Base-by-base conservation (phyloP, 2,113 vertebrate genomes). In the Lepidothrix coronata region DNA sequence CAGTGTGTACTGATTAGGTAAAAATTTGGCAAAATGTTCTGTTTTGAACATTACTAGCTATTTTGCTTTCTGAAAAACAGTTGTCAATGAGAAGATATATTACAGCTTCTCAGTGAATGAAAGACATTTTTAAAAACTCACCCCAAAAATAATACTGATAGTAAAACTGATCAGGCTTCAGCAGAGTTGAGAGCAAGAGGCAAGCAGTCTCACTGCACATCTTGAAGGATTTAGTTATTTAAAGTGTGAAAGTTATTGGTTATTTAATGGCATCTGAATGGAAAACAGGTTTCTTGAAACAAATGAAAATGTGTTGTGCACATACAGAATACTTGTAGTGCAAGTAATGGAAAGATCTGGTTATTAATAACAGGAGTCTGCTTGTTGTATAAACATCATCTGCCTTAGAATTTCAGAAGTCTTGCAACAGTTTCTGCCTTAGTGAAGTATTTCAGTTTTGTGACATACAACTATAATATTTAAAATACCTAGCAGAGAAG, bases 341-440 rank as follows among this genome's bases (percentile, higher is more conserved):
- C 84, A 73, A 95, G 92, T 97, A 96, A 97, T 97, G 95, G 96
- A 96, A 97, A 96, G 77, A 95, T 81, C 84, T 95, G 54, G 89
- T 95, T 97, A 96, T 96, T 96, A 95, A 85, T 93, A 96, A 85
- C 80, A 85, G 73, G 62, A 93, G 88, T 62, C 86, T 95, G 77
- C 66, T 92, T 95, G 83, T 95, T 95, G 77, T 79, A 95, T 96
- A 95, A 97, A 96, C 94, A 89, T 88, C 1, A 5, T 21, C 91
- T 91, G 79, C 89, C 74, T 87, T 89, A 89, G 58, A 89, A 87
- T 92, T 95, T 96, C 77, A 92, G 66, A 76, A 92, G 49, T 65
- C 90, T 91, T 89, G 59, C 80, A 85, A 81, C 62, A 82, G 57
- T 87, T 93, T 93, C 88, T 88, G 57, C 86, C 85, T 87, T 76